Conservation (phyloP, 1,140 invertebrate genomes). For the Sarcophaga peregrina region DNA sequence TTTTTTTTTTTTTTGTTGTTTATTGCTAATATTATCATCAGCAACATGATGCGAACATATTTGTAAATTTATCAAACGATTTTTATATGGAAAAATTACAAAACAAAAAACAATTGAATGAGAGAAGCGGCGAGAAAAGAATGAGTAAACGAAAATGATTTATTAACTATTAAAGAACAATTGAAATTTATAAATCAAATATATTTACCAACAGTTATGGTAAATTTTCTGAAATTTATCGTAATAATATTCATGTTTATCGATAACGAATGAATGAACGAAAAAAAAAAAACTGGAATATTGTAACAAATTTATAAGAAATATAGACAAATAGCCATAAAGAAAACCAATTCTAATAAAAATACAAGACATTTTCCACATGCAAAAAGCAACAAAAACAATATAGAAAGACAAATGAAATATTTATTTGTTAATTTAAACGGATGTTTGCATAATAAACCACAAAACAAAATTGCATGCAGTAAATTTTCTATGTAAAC, state of each 20-base stretch:
- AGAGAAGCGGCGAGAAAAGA: no score
- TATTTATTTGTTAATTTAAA: conserved; percentile 23
- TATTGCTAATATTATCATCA: conserved; percentile 4
- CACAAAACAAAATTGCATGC: conserved; percentile 16
- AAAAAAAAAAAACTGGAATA: background rate
- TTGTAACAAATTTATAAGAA: conserved; percentile 5
- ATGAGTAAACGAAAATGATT: background rate
- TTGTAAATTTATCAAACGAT: background rate
- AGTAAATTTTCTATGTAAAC: conserved; percentile 2
- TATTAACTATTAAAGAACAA: conserved; percentile 15
- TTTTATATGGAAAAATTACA: background rate
- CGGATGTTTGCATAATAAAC: conserved; percentile 26
- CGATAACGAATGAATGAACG: background rate
- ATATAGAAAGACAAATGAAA: background rate
- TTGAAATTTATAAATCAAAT: conserved; percentile 16
- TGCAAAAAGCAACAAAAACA: no score
- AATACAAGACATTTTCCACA: no score
- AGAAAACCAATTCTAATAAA: no score
- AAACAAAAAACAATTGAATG: no score
- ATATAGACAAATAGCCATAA: background rate
- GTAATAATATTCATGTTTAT: background rate
- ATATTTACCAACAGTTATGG: background rate
- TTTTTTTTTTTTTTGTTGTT: no score
- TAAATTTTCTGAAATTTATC: background rate
- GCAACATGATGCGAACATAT: background rate